A percentile compares a stretch with the other conserved stretches of the same genome.
These are phyloP conservation scores for Vicugna pacos DNA, from an alignment of 2,113 vertebrate genomes.

Conservation along the genomic window DNA sequence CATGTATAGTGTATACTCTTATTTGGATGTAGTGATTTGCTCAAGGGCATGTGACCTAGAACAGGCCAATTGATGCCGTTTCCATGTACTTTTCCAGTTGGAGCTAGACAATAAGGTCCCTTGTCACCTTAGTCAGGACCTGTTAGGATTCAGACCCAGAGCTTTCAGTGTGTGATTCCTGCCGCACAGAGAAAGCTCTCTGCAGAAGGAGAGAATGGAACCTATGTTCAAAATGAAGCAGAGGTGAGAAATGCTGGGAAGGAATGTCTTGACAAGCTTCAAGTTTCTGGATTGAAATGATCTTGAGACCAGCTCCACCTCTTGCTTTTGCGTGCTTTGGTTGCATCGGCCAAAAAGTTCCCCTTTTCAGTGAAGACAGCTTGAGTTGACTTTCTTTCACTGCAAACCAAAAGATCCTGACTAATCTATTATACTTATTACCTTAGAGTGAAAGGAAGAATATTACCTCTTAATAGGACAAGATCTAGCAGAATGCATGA, in stretches of 20 bases:
- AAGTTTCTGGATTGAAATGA: not conserved
- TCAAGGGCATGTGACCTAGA: not conserved
- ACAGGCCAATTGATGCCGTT: not conserved
- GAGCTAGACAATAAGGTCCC: not conserved
- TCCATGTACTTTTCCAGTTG: not conserved
- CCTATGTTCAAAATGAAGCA: not conserved
- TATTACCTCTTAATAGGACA: not conserved
- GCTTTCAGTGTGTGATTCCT: not conserved
- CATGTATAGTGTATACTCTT: not conserved
- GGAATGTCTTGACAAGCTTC: not conserved
- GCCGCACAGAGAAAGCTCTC: not conserved
- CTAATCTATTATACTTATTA: not conserved
- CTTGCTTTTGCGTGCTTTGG: not conserved
- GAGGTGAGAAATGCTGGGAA: not conserved
- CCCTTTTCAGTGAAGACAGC: not conserved
- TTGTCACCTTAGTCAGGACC: not conserved
- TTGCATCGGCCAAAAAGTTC: not conserved
- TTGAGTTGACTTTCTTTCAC: not conserved
- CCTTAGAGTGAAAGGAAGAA: not conserved
- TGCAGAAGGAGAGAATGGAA: not conserved
- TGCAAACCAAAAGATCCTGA: not conserved
- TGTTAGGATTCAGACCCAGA: not conserved
- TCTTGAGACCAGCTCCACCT: not conserved
- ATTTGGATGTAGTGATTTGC: not conserved
- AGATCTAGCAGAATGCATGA: not conserved